These are phyloP conservation scores for Taurulus bubalis DNA, from an alignment of 2,113 vertebrate species.

Conservation along the genomic window DNA sequence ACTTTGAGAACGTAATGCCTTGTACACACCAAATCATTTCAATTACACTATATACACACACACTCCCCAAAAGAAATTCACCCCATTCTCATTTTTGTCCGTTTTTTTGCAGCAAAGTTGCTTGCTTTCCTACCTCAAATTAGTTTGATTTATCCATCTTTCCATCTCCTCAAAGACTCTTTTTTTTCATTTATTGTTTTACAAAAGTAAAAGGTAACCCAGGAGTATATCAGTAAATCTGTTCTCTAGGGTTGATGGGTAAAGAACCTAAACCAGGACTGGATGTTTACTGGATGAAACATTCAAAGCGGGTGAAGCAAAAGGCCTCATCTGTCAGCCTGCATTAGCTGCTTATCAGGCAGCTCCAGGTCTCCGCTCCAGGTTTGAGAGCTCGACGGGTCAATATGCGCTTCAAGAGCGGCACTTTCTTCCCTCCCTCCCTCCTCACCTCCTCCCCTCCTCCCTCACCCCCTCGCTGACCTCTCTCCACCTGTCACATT, in stretches of 20 bases:
- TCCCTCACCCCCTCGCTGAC: slow-evolving; percentile 1
- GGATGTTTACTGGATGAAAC: slow-evolving; percentile 18
- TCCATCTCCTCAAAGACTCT: not conserved
- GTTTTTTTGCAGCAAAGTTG: not conserved
- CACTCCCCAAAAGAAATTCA: not conserved
- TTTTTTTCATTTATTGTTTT: not conserved
- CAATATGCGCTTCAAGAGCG: slow-evolving; percentile 13
- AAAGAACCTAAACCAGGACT: not conserved
- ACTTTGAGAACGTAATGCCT: not conserved
- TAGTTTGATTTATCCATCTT: not conserved
- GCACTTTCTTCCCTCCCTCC: not conserved
- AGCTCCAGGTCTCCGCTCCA: not conserved
- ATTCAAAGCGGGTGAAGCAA: not conserved
- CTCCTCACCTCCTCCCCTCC: not conserved
- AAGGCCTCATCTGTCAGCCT: not conserved
- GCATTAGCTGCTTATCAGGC: slow-evolving; percentile 20
- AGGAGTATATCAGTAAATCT: not conserved
- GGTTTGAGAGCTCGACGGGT: slow-evolving; percentile 19
- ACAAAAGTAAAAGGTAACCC: not conserved
- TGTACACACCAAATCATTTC: not conserved
- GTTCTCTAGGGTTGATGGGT: not conserved
- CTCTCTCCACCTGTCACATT: slow-evolving; percentile 46
- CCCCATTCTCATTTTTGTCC: not conserved
- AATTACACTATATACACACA: not conserved
- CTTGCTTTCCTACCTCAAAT: not conserved